phyloP scores from a whole-genome alignment of 1,140 invertebrate genomes.

The Drosophila grimshawi region DNA sequence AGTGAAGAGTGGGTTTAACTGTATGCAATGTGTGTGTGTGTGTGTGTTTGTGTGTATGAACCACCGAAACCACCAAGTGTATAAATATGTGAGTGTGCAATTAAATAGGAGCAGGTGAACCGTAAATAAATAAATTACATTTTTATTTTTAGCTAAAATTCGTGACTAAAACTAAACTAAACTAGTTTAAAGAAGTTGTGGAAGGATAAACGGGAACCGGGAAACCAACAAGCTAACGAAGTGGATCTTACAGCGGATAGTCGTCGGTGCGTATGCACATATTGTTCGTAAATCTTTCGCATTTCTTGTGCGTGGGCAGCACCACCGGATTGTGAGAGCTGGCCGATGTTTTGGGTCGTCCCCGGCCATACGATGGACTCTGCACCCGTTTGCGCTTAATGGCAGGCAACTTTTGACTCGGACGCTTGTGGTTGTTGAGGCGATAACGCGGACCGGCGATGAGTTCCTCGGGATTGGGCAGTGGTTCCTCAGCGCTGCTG shows the following conservation, averaged over 20 bases:
- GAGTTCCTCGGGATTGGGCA: conserved; percentile 78
- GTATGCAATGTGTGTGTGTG: no score
- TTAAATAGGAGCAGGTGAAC: conserved; percentile 40
- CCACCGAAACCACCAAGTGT: conserved; percentile 51
- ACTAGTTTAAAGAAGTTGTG: conserved; percentile 2
- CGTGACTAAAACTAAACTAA: conserved; percentile 50
- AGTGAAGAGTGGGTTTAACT: conserved; percentile 10
- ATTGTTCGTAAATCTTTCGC: conserved; percentile 90
- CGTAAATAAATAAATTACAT: conserved; percentile 63
- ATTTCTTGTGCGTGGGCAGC: conserved; percentile 80
- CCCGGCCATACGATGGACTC: conserved; percentile 18
- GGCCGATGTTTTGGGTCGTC: conserved; percentile 59
- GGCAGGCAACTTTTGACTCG: conserved; percentile 50
- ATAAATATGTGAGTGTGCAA: conserved; percentile 58
- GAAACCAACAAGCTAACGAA: conserved; percentile 36
- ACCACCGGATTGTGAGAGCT: conserved; percentile 64
- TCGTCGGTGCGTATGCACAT: conserved; percentile 90
- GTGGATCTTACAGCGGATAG: conserved; percentile 90
- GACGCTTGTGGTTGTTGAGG: conserved; percentile 48
- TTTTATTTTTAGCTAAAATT: conserved; percentile 60
- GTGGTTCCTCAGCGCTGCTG: conserved; percentile 54
- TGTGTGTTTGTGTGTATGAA: not conserved
- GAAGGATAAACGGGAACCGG: conserved; percentile 29
- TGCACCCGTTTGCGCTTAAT: conserved; percentile 68
- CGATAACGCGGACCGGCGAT: conserved; percentile 78